Evolutionary conservation across 1,140 invertebrate genomes (phyloP), one percentile per base, ranked within the genome.

Genomic region (Stegodyphus dumicola): DNA sequence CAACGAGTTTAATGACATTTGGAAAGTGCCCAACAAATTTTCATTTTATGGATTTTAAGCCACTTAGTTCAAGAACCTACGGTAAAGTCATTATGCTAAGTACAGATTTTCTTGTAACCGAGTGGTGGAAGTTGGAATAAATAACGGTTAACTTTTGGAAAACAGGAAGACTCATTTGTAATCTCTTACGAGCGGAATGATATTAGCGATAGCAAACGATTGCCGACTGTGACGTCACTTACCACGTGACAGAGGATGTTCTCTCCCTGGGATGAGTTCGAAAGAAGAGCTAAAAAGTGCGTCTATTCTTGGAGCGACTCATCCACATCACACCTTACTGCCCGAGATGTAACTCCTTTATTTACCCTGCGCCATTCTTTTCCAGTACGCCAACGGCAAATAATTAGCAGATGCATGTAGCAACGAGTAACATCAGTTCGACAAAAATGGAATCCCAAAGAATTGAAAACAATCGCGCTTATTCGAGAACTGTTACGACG

Each of bases 231-330:
- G 65, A 67, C 65, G 65, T 67, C 65, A 67, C 5, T n/a, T 7
- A 1, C 65, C 65, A 67, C 65, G 65, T 67, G 65, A 67, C 65
- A 7, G 17, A 18, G 17, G 65, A 67, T 67, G 65, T n/a, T 67
- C 11, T 9, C 65, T 67, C 2, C 11, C 11, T n/a, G 17, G 65
- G 65, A 17, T n/a, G 17, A 15, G 17, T 7, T 9, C 7, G 7
- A 15, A 18, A 67, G n/a, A 17, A 18, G n/a, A 67, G 65, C 13
- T 9, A 15, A 17, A 67, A 67, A 67, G 17, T 67, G 65, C 17
- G 65, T 77, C 75, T 77, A 77, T 77, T 77, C 75, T 77, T 64
- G 60, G 75, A 60, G 17, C 53, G 53, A 9, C 9, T 33, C 74
- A 11, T 60, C 9, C 53, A 10, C 11, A 9, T 48, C 74, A 33